Base-by-base conservation (phyloP, 2,888 invertebrate genomes). In the Athalia cordata region DNA sequence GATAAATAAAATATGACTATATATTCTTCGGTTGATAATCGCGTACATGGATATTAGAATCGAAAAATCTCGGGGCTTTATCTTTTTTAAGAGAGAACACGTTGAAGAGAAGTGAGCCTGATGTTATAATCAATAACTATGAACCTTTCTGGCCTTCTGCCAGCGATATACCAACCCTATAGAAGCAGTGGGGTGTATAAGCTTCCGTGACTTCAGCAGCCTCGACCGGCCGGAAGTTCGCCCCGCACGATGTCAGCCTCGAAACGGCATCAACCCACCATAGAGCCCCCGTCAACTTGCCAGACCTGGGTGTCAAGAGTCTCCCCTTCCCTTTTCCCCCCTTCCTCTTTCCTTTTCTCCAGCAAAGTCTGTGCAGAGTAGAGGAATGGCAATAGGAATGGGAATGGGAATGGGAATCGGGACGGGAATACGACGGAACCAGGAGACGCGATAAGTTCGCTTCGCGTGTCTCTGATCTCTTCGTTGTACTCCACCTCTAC, bases 111-210 rank as follows among this genome's bases (percentile, higher is more conserved):
- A 81, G 80, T 79, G 79, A 80, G 79, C 77, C 79, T 80, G 81
- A 82, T 80, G 79, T 81, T 82, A 81, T 83, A 83, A 83, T 83
- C 82, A 80, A 83, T 83, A 83, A 82, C 79, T 81, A 78, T 79
- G 78, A 79, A 78, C 79, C 77, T 76, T 70, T 72, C 78, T 82
- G 82, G 82, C 81, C 67, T 64, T 11, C 9, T 45, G 80, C 82
- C 81, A 82, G 80, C 78, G 80, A 82, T 81, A 81, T 79, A 29
- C 29, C 29, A 29, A 29, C 29, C 78, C 80, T 78, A 70, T 75
- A 70, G 77, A 64, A 77, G 59, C 78, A 72, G 59, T 74, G 29
- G 70, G 70, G 43, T 70, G 7, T 70, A 70, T 70, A 70, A 55
- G 55, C 43, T 70, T 70, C 43, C 70, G 70, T 70, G 70, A 55